Percentiles rank a stretch among this genome's conserved stretches.
phyloP scores from a whole-genome alignment of 2,888 invertebrate species.

The Mactromeris polynyma region DNA sequence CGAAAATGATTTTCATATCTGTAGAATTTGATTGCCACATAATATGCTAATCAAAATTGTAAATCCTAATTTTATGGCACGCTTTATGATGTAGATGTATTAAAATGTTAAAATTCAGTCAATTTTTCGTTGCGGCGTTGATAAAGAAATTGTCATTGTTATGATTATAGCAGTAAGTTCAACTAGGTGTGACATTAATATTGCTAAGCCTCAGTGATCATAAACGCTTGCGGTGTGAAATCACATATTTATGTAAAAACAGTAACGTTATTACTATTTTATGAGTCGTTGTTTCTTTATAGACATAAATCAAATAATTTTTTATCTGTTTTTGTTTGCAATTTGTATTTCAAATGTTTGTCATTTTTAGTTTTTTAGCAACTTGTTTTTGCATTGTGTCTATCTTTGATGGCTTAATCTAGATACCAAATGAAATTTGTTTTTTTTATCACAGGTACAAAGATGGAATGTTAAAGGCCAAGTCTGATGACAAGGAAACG shows the following conservation, averaged over 20 bases:
- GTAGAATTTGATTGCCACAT: not conserved
- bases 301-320: not conserved
- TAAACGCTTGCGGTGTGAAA: not conserved
- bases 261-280: not conserved
- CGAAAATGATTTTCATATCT: not conserved
- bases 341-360: not conserved
- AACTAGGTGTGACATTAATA: not conserved
- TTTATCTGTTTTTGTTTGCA: not conserved
- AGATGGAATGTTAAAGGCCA: conserved; percentile 85
- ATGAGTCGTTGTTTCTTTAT: not conserved
- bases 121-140: not conserved
- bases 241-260: conserved; percentile 13
- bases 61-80: not conserved
- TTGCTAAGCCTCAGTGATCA: not conserved
- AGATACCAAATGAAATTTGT: not conserved
- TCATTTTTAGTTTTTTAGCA: not conserved
- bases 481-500: conserved; percentile 84
- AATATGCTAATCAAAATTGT: not conserved
- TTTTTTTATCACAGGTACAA: conserved; percentile 80
- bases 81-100: not conserved
- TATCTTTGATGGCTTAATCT: not conserved
- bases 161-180: conserved; percentile 8
- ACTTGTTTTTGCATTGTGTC: not conserved
- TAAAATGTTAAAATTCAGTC: conserved; percentile 9
- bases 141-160: conserved; percentile 1